These are phyloP conservation scores for Agelastica alni DNA, from an alignment of 2,888 invertebrate species.

Conservation along the genomic window DNA sequence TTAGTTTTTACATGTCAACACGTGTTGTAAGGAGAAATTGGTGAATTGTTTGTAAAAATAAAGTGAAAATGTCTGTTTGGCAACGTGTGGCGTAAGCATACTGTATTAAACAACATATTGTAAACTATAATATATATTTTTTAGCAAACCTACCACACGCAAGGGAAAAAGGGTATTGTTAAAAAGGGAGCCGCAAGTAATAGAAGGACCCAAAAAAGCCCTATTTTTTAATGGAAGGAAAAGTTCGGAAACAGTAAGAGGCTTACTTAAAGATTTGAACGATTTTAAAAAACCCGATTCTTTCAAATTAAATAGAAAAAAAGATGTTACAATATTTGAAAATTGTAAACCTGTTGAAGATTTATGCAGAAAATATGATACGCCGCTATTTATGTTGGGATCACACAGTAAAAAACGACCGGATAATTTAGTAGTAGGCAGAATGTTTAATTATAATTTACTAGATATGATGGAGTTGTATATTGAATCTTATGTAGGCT, in stretches of 20 bases:
- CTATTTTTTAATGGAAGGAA: constrained; percentile 86
- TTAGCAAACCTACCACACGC: constrained; percentile 87
- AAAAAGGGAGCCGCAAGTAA: constrained; percentile 81
- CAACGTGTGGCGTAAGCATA: constrained; percentile 56
- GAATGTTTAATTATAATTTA: constrained; percentile 86
- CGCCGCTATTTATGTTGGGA: constrained; percentile 87
- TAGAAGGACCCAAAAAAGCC: constrained; percentile 85
- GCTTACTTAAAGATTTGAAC: constrained; percentile 84
- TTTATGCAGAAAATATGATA: constrained; percentile 80
- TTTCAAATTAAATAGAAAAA: constrained; percentile 75
- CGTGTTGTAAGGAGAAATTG: constrained; percentile 41
- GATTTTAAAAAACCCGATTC: constrained; percentile 86
- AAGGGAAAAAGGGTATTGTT: constrained; percentile 84
- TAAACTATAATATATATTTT: constrained; percentile 24
- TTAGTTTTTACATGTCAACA: constrained; percentile 43
- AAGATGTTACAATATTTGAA: constrained; percentile 93
- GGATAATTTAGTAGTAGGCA: constrained; percentile 85
- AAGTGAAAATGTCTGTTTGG: constrained; percentile 51
- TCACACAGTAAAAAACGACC: constrained; percentile 95
- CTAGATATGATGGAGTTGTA: constrained; percentile 97
- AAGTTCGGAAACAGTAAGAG: constrained; percentile 70
- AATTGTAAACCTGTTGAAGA: constrained; percentile 80
- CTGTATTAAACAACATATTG: constrained; percentile 2
- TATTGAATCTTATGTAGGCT: constrained; percentile 78
- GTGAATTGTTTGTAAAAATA: constrained; percentile 18